A percentile compares a stretch with the other conserved stretches of the same genome.
Conservation (phyloP, 2,113 vertebrate species). For the Phrynosoma blainvillii region DNA sequence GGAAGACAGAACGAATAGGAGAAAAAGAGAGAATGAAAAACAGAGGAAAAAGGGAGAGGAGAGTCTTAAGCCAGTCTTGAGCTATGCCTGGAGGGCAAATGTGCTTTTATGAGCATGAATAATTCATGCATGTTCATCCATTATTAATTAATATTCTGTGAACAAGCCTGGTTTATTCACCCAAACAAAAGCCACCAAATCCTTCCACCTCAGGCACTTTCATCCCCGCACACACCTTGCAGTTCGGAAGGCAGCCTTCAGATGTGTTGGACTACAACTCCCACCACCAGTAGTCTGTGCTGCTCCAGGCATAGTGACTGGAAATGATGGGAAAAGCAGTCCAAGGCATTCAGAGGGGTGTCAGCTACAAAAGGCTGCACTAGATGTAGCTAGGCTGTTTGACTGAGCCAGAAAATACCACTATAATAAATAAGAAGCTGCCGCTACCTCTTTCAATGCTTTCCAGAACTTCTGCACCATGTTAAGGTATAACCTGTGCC, state of each 20-base stretch:
- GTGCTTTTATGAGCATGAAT: conserved; percentile 75
- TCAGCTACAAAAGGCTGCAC: neutral
- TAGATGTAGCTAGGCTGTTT: neutral
- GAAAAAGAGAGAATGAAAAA: conserved; percentile 26
- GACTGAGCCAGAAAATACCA: conserved; percentile 4
- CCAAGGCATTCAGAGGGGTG: neutral
- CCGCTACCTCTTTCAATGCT: too few relatives aligned
- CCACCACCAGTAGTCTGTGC: too few relatives aligned
- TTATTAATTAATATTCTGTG: conserved; percentile 76
- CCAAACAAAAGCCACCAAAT: conserved; percentile 61
- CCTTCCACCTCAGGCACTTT: neutral
- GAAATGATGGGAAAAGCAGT: neutral
- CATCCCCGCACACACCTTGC: neutral
- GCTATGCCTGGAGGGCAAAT: conserved; percentile 73
- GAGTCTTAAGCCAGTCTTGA: conserved; percentile 38
- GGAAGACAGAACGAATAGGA: neutral
- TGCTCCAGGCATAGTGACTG: too few relatives aligned
- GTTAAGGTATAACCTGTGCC: too few relatives aligned
- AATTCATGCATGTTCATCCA: conserved; percentile 71
- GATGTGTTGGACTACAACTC: neutral
- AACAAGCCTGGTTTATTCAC: conserved; percentile 73
- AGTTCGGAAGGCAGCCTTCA: neutral
- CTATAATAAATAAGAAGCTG: too few relatives aligned
- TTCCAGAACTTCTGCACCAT: too few relatives aligned
- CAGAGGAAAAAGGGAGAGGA: too few relatives aligned